Evolutionary conservation across 1,140 invertebrate species (phyloP), one percentile per base, ranked within the genome.

Genomic region (Cydia fagiglandana): DNA sequence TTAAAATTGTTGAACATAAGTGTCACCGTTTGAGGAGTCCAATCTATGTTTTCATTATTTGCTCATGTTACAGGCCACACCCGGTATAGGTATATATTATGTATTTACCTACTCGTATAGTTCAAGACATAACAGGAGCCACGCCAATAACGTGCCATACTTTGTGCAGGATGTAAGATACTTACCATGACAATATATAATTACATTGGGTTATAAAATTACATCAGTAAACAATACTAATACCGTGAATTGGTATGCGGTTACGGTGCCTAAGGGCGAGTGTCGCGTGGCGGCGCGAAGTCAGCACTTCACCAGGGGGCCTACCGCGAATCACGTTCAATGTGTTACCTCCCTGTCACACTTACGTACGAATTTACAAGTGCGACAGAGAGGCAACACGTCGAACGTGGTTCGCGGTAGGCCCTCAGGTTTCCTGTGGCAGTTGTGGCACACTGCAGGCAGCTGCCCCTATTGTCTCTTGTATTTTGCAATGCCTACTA

Each of bases 381-480:
- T n/a, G n/a, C n/a, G n/a, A n/a, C n/a, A n/a, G n/a, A n/a, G n/a
- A n/a, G n/a, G n/a, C n/a, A n/a, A n/a, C n/a, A n/a, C n/a, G n/a
- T n/a, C n/a, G n/a, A n/a, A n/a, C n/a, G n/a, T n/a, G n/a, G n/a
- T n/a, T n/a, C n/a, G n/a, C n/a, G n/a, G n/a, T n/a, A n/a, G n/a
- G n/a, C n/a, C n/a, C n/a, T n/a, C n/a, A n/a, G 81, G 83, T 84
- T 80, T 87, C 81, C 84, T 85, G 80, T 86, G 82, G 82, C 80
- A 79, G 81, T 83, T 85, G 80, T 86, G 82, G 82, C 80, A 79
- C 64, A 76, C 64, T 56, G 34, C 61, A 28, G 24, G 64, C 28
- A 68, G 66, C 66, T 70, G 66, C 30, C 34, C 17, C 13, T 9
- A 70, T 38, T 70, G 66, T 70, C 34, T 70, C 66, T 61, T 10